These are phyloP conservation scores for Diplodus puntazzo DNA, from an alignment of 2,797 vertebrate genomes.

Conservation along the genomic window DNA sequence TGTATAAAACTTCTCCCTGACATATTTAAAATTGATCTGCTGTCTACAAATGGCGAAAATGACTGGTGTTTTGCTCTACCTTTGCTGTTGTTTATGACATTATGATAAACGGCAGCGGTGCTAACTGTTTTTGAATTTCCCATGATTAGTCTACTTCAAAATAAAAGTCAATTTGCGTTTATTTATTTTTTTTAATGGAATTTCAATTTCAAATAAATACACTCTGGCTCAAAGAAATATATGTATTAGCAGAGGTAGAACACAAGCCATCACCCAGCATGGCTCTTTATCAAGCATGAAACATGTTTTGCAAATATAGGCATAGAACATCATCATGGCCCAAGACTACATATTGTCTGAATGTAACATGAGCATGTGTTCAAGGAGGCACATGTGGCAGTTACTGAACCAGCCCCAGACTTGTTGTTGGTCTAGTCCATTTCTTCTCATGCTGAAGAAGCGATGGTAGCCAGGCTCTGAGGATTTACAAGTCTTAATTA, in stretches of 20 bases:
- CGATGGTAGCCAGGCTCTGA: not conserved
- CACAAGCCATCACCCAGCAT: not conserved
- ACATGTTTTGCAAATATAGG: constrained; percentile 8
- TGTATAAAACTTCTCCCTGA: too few relatives aligned
- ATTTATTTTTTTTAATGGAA: too few relatives aligned
- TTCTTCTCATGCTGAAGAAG: not conserved
- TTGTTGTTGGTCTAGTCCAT: not conserved
- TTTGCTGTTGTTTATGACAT: too few relatives aligned
- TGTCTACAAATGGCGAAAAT: too few relatives aligned
- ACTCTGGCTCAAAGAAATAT: not conserved
- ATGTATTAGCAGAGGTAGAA: not conserved
- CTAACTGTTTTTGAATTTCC: too few relatives aligned
- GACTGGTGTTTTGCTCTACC: too few relatives aligned
- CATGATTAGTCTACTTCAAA: too few relatives aligned
- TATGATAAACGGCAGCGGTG: too few relatives aligned
- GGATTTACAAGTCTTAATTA: not conserved
- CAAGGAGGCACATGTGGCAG: not conserved
- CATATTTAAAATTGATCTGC: too few relatives aligned
- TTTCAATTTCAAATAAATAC: not conserved
- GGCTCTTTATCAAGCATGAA: not conserved
- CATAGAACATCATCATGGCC: not conserved
- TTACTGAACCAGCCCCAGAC: not conserved
- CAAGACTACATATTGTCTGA: not conserved
- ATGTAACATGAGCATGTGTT: not conserved
- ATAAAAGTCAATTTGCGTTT: too few relatives aligned